Conservation (phyloP, 2,888 invertebrate genomes). For the Parnassius mnemosyne region DNA sequence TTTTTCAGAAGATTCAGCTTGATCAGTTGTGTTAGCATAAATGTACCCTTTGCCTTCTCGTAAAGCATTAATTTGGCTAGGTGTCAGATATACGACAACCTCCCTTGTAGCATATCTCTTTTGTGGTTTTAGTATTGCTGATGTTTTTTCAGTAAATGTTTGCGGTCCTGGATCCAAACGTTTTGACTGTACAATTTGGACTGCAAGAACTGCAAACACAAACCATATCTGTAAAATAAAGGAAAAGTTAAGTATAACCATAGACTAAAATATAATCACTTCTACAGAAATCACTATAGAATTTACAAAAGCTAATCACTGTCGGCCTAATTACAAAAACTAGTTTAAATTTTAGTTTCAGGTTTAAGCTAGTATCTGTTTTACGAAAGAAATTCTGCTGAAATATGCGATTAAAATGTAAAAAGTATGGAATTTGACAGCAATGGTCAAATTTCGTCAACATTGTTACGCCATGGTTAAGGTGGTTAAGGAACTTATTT, state of each 20-base stretch:
- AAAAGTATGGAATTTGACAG: too few species aligned
- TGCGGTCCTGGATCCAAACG: slow-evolving; percentile 48
- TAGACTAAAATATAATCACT: background rate
- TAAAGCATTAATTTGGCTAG: slow-evolving; percentile 55
- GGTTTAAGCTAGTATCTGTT: too few species aligned
- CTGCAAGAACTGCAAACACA: slow-evolving; percentile 38
- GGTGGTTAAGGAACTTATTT: too few species aligned
- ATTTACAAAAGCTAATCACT: too few species aligned
- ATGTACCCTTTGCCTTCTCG: slow-evolving; percentile 40
- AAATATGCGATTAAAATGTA: too few species aligned
- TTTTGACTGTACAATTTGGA: slow-evolving; percentile 41
- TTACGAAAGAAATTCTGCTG: too few species aligned
- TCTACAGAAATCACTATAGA: too few species aligned
- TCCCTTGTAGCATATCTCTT: slow-evolving; percentile 50
- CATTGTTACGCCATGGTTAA: too few species aligned
- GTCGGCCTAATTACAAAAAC: too few species aligned
- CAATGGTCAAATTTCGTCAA: too few species aligned
- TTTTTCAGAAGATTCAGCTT: slow-evolving; percentile 30
- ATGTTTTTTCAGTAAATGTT: slow-evolving; percentile 37
- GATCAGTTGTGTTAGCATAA: slow-evolving; percentile 24
- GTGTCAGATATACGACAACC: slow-evolving; percentile 60
- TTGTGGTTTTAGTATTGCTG: slow-evolving; percentile 29
- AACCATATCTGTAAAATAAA: slow-evolving; percentile 49
- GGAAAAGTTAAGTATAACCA: slow-evolving; percentile 5
- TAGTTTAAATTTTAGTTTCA: too few species aligned